Evolutionary conservation across 1,140 invertebrate species (phyloP).

Genomic region (Eueides isabella): DNA sequence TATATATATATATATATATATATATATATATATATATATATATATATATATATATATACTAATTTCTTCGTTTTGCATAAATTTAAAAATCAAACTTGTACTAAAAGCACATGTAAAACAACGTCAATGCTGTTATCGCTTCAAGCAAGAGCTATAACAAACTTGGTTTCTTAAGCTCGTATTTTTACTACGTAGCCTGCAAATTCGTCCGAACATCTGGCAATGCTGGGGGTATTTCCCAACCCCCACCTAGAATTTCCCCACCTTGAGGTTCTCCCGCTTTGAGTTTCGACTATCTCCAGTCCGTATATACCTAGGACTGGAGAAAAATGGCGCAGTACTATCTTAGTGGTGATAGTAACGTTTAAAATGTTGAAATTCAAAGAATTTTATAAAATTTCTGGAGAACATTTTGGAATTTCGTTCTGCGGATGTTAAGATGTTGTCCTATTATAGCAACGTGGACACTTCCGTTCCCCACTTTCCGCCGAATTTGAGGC

Average conservation of each 20-base stretch:
- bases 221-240: not conserved
- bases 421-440: not conserved
- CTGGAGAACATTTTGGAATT: not conserved
- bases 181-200: not conserved
- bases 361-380: slow-evolving; percentile 8
- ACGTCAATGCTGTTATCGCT: not conserved
- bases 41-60: too few species aligned
- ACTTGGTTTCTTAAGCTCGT: not conserved
- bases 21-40: too few species aligned
- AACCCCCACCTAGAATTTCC: not conserved
- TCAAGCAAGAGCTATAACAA: not conserved
- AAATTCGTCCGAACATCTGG: slow-evolving; percentile 5
- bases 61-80: too few species aligned
- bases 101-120: not conserved
- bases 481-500: too few species aligned
- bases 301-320: not conserved
- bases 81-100: too few species aligned
- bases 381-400: not conserved
- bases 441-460: too few species aligned
- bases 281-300: slow-evolving; percentile 11
- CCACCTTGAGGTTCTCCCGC: too few species aligned
- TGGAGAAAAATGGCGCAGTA: slow-evolving; percentile 7
- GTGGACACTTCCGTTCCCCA: too few species aligned
- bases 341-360: slow-evolving; percentile 8
- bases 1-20: too few species aligned